A percentile compares a stretch with the other conserved stretches of the same genome.
Conservation (phyloP, 2,888 invertebrate species). For the Leptarthrus brevirostris region DNA sequence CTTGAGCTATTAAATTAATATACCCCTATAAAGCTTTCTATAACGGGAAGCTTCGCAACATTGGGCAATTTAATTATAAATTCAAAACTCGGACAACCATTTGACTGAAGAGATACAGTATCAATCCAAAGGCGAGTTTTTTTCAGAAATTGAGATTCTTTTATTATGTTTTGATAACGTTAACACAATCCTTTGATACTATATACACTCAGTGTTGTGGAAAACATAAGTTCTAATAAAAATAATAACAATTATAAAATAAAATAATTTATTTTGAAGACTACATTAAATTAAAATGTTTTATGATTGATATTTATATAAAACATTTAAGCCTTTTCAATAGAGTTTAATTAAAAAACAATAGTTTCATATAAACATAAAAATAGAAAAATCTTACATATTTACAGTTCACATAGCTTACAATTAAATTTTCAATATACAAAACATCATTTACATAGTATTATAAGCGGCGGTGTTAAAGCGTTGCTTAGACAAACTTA, state of each 20-base stretch:
- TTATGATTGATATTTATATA: conserved; percentile 49
- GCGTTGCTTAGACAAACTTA: conserved; percentile 81
- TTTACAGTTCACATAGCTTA: conserved; percentile 58
- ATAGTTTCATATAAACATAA: conserved; percentile 63
- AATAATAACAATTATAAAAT: conserved; percentile 26
- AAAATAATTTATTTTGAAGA: conserved; percentile 53
- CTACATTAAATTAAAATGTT: conserved; percentile 50
- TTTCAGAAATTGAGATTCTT: no score
- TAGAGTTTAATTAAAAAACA: conserved; percentile 60
- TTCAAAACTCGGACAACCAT: no score
- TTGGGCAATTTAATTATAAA: no score
- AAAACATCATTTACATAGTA: conserved; percentile 77
- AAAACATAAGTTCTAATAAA: background rate
- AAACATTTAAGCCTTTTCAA: conserved; percentile 54
- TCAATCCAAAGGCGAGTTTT: no score
- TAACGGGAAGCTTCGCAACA: no score
- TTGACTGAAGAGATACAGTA: no score
- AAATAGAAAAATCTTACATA: conserved; percentile 63
- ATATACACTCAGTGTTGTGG: no score
- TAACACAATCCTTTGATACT: no score
- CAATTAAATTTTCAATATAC: conserved; percentile 38
- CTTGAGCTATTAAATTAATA: no score
- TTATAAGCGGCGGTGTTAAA: conserved; percentile 85
- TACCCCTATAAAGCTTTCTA: no score
- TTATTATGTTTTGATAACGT: no score